Conservation (phyloP, 1,140 invertebrate genomes). For the Hydropsyche tenuis region DNA sequence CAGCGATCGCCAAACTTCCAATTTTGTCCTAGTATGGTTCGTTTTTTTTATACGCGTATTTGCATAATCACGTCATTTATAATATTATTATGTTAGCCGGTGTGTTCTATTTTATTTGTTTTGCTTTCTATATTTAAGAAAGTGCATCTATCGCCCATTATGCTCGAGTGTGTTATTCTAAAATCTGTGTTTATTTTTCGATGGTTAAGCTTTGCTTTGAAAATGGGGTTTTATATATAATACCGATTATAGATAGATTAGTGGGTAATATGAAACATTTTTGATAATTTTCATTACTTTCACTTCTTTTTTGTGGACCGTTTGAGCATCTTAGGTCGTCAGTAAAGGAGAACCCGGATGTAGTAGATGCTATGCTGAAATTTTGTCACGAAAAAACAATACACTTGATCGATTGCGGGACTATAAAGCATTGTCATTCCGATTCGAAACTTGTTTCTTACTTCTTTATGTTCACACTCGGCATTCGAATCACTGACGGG, state of each 20-base stretch:
- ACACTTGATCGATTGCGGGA: constrained; percentile 19
- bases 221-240: too few relatives aligned
- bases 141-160: too few relatives aligned
- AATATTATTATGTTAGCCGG: neutral
- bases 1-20: neutral
- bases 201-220: too few relatives aligned
- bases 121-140: too few relatives aligned
- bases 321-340: neutral
- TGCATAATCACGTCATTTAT: neutral
- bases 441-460: constrained; percentile 13
- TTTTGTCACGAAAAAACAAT: constrained; percentile 23
- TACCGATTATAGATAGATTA: too few relatives aligned
- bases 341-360: constrained; percentile 4
- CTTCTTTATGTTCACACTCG: neutral
- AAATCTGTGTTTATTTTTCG: too few relatives aligned
- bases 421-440: constrained; percentile 24
- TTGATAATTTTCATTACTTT: too few relatives aligned
- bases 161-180: too few relatives aligned
- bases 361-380: neutral
- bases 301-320: too few relatives aligned
- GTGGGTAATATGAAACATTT: too few relatives aligned
- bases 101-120: too few relatives aligned
- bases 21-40: neutral
- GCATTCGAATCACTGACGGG: constrained; percentile 3
- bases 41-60: neutral